Conservation (phyloP, 2,888 invertebrate species). For the Girardia tigrina region DNA sequence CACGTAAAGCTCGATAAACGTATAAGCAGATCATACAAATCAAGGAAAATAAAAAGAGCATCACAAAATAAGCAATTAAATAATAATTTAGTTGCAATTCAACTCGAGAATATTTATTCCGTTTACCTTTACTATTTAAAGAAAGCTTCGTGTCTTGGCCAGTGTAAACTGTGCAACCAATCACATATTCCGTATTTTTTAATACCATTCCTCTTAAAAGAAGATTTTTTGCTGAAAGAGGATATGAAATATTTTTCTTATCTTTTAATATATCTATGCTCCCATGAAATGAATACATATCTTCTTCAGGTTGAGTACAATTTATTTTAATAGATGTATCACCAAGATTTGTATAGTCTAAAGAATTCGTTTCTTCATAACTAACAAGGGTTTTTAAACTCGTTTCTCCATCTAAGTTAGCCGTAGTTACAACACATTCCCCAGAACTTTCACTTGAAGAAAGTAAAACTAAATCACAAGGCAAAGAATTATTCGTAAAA, state of each 20-base stretch:
- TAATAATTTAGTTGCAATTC: constrained; percentile 62
- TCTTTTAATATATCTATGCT: constrained; percentile 28
- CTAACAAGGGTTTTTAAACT: constrained; percentile 55
- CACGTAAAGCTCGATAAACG: constrained; percentile 32
- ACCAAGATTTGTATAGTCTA: constrained; percentile 44
- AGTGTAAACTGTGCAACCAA: constrained; percentile 65
- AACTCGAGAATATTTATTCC: constrained; percentile 59
- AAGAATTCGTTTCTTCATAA: constrained; percentile 44
- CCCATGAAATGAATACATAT: constrained; percentile 60
- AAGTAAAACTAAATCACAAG: constrained; percentile 66
- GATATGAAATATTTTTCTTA: constrained; percentile 32
- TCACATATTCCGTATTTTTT: constrained; percentile 65
- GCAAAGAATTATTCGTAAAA: constrained; percentile 61
- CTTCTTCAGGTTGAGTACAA: constrained; percentile 62
- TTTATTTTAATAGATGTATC: constrained; percentile 56
- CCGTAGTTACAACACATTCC: constrained; percentile 66
- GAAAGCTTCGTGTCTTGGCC: constrained; percentile 70
- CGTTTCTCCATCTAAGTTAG: constrained; percentile 70
- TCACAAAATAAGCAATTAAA: constrained; percentile 58
- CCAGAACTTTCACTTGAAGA: constrained; percentile 60
- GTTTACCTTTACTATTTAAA: constrained; percentile 63
- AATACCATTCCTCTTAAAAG: constrained; percentile 65
- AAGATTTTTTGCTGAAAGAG: constrained; percentile 61
- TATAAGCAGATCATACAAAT: constrained; percentile 50
- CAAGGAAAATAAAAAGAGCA: constrained; percentile 57